Evolutionary conservation across 2,888 invertebrate genomes (phyloP), one percentile per base, ranked within the genome.

Genomic region (Maniola hyperantus): DNA sequence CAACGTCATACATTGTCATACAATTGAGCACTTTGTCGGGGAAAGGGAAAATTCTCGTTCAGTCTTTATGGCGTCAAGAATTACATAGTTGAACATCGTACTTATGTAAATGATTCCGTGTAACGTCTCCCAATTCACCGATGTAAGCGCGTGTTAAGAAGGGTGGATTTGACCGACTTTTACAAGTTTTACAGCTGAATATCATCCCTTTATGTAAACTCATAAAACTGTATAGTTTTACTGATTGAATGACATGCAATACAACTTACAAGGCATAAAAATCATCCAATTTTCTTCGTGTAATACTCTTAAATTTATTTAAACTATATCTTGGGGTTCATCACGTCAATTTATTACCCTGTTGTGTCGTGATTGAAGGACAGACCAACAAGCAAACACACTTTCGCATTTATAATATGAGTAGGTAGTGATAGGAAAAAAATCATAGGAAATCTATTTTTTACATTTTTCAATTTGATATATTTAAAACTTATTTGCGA

Each of bases 101-200:
- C 71, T 72, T 70, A 69, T 67, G 69, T 71, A 67, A 72, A 72
- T 71, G 64, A 67, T 62, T 62, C 33, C 54, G 57, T 71, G 61
- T 70, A 70, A 71, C 62, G 65, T 69, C 72, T 67, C 66, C 64
- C 58, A 63, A 67, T 68, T 68, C 66, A 65, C 54, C 66, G 48
- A 46, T 64, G 67, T 63, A 62, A 67, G 66, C 51, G 66, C 55
- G 66, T 60, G 54, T 42, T 53, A 53, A 61, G 59, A 53, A 26
- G 65, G 63, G 59, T 59, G 34, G 63, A 64, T 61, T 36, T 34
- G 59, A 39, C 48, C 20, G 34, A 59, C 26, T 63, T 34, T 59
- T 64, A 55, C 55, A 60, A 61, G 57, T 42, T 65, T 61, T 68
- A 55, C 34, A 34, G 39, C 33, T 44, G 44, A 64, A 62, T 51